Evolutionary conservation across 1,140 invertebrate genomes (phyloP), one percentile per base, ranked within the genome.

Genomic region (Coelopa frigida): DNA sequence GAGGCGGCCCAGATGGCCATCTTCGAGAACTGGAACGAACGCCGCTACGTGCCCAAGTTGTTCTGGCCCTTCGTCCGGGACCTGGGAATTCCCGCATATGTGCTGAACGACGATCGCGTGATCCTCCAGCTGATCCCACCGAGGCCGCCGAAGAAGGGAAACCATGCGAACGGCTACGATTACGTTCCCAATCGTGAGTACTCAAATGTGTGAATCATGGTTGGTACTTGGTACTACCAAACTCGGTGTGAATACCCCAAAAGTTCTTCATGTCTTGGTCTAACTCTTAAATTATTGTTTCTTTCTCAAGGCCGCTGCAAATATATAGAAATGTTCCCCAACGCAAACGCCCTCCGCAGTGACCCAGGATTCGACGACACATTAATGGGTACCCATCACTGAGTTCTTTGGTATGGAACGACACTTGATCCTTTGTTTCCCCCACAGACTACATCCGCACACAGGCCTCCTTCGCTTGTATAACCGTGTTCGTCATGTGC

Each of bases 401-500:
- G 4, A 7, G 20, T 24, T 14, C 32, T 21, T 23, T 0, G 2
- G 41, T 35, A 33, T 21, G 2, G 12, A 5, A 8, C 14, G 21
- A 7, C 3, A 39, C 11, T 3, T 17, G 22, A 31, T 17, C 27
- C 42, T 4, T 11, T 10, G 18, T 27, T 58, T 61, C 56, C 27
- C 59, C 77, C 72, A 21, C 73, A 91, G 89, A 88, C 72, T 89
- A 87, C 58, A 82, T 81, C 8, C 75, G 87, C 31, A 88, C 87
- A 4, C 83, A 87, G 70, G 82, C 85, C 17, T 88, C 87, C 0
- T 91, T 92, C 69, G 84, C 85, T 21, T 79, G 89, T 38, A 89
- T 91, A 53, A 86, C 83, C 50, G 65, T 89, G 21, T 77, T 87
- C 41, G 73, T 91, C 8, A 88, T 89, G 81, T 58, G 81, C 20